Base-by-base conservation (phyloP, 2,888 invertebrate species). In the Geotrupes spiniger region DNA sequence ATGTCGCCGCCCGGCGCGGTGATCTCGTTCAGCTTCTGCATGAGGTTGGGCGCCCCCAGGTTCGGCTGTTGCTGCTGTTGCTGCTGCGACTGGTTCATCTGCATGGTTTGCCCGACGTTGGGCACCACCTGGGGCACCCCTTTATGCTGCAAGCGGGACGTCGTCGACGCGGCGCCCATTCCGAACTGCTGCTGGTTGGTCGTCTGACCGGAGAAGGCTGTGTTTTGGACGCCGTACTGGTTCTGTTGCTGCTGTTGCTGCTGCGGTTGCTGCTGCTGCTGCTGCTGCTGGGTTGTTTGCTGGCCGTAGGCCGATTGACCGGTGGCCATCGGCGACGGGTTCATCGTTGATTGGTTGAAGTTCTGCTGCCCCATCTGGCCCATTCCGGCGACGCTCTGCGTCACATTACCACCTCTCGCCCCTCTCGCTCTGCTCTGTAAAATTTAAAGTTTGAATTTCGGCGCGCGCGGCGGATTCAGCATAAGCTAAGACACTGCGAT, bases 1-100 rank as follows among this genome's bases (percentile, higher is more conserved):
- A 92, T 90, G 71, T 92, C 92, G 64, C 91, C 91, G 56, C 92
- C 92, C 61, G 91, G 89, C 53, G 87, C 87, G 47, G 91, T 88
- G 78, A 92, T 90, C 72, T 92, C 92, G 63, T 88, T 84, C 71
- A 92, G 83, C 75, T 92, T 92, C 73, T 91, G 89, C 85, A 92
- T 91, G 60, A 92, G 81, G 74, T 90, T 91, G 50, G 87, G 87
- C 69, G 68, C 77, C 17, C 79, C 66, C 27, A 65, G 71, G n/a
- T 69, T 69, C 33, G 71, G 72, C 41, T 69, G 70, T 45, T 71
- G 73, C 27, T 71, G 73, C 45, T 72, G 73, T 51, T 69, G 73
- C 49, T 68, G 74, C 61, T 68, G 74, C 53, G 64, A 73, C 55
- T 65, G 70, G 56, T 68, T 70, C 46, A 69, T 69, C 39, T 68